Evolutionary conservation across 2,113 vertebrate species (phyloP), one percentile per base, ranked within the genome.

Genomic region (Hemibagrus wyckioides): DNA sequence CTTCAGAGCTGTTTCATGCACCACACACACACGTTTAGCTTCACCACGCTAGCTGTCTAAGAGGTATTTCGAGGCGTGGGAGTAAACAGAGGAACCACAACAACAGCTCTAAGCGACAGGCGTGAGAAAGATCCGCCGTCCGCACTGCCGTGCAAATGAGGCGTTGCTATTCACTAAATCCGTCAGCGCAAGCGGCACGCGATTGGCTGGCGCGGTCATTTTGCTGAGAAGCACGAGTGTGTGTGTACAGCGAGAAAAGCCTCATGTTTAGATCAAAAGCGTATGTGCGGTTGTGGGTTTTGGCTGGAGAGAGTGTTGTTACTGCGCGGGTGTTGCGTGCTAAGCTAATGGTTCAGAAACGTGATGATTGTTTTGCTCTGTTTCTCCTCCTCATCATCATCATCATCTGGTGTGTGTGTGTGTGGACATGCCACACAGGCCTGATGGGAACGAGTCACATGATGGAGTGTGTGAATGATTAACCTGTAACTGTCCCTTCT

Each of bases 361-460:
- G 44, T 79, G 85, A 81, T 84, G 65, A 87, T 85, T 85, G 67
- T 50, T 59, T 86, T 63, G 83, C 65, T 84, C 63, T 65, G 69
- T 77, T 77, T 86, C 75, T 86, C 59, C 84, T 89, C 80, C 65
- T 88, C 83, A 48, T 48, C 14, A 54, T n/a, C n/a, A 48, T 81
- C 79, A n/a, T 48, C 14, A 54, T 84, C 59, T 88, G 50, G 44
- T 48, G 28, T 69, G 7, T 82, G 84, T 88, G 54, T 86, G 57
- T 85, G 73, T 65, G 73, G 15, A 19, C 52, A 19, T 63, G 54
- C 50, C 3, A 30, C 28, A 30, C 28, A 67, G 48, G 87, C 90
- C 91, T 94, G 93, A 94, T 95, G 94, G 94, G 93, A 93, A 94
- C 92, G 92, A 94, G 94, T 94, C 94, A 94, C 92, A 92, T 94